Base-by-base conservation (phyloP, 2,888 invertebrate species). In the Mythimna vitellina region DNA sequence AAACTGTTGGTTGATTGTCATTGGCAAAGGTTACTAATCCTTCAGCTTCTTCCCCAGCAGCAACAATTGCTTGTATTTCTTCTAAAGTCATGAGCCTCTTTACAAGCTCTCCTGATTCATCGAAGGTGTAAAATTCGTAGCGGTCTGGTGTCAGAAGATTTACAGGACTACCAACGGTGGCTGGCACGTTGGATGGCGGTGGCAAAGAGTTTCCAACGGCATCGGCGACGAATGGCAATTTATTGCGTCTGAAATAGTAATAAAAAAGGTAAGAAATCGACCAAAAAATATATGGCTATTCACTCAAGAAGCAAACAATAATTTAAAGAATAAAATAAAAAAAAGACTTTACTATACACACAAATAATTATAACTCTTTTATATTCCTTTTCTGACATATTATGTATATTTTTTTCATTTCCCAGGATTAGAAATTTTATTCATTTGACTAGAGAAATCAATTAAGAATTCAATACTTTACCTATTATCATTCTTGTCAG, bases 51-150 rank as follows among this genome's bases (percentile, higher is more conserved):
- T 98, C 98, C 0, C 98, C 98, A 51, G 97, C 98, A 0, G 98
- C 98, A 49, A 98, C 98, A 75, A 98, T 97, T 57, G 98, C 97
- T 90, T 98, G 98, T 80, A 98, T 98, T 93, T 98, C 98, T 87
- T 98, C 97, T 85, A 98, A 94, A 10, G 98, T 98, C 98, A 98
- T 98, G 49, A 98, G 96, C 75, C 98, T 96, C 88, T 98, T 98
- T 0, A 98, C 97, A 32, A 98, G 96, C 88, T 98, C 98, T 20
- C 98, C 98, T 70, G 97, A 97, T 87, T 98, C 98, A 88, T 98
- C 98, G 87, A 98, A 98, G 0, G 98, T 98, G 90, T 98, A 98
- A 92, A 98, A 98, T 89, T 98, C 98, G 91, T 98, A 98, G 89
- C 98, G 96, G 89, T 98, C 98, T 2, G 98, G 98, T 81, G 98